Percentiles rank a stretch among this genome's conserved stretches.
Conservation (phyloP, 92 coral and sea anemone genomes). For the Pocillopora meandrina region DNA sequence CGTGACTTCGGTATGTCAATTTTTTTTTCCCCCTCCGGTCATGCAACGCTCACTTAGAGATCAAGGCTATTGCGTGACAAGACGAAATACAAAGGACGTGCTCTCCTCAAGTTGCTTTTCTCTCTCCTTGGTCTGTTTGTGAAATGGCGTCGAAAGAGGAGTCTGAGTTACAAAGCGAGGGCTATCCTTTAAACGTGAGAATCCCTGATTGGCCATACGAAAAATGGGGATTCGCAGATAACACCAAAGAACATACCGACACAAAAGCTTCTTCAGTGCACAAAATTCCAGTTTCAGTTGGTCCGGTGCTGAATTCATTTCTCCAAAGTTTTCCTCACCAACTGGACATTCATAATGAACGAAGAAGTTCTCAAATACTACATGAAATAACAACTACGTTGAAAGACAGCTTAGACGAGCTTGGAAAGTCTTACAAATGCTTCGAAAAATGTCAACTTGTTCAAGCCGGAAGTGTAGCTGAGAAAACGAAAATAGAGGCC, state of each 20-base stretch:
- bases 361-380: slow-evolving; percentile 15
- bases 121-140: neutral
- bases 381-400: slow-evolving; percentile 40
- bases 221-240: slow-evolving; percentile 30
- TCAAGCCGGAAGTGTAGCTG: slow-evolving; percentile 64
- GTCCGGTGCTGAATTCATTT: slow-evolving; percentile 46
- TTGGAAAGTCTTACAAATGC: slow-evolving; percentile 58
- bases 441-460: slow-evolving; percentile 57
- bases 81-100: too few relatives aligned
- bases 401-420: slow-evolving; percentile 36
- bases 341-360: slow-evolving; percentile 34
- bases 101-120: too few relatives aligned
- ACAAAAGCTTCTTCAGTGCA: neutral
- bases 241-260: neutral
- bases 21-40: too few relatives aligned
- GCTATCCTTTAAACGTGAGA: neutral
- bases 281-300: slow-evolving; percentile 40
- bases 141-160: slow-evolving; percentile 22
- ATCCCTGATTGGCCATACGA: slow-evolving; percentile 47
- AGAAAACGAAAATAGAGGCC: slow-evolving; percentile 56
- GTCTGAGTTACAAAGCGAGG: neutral
- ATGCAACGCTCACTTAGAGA: too few relatives aligned
- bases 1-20: too few relatives aligned
- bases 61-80: too few relatives aligned
- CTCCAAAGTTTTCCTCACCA: slow-evolving; percentile 33